Evolutionary conservation across 92 coral and sea anemone species (phyloP).

Genomic region (Porites lobata): DNA sequence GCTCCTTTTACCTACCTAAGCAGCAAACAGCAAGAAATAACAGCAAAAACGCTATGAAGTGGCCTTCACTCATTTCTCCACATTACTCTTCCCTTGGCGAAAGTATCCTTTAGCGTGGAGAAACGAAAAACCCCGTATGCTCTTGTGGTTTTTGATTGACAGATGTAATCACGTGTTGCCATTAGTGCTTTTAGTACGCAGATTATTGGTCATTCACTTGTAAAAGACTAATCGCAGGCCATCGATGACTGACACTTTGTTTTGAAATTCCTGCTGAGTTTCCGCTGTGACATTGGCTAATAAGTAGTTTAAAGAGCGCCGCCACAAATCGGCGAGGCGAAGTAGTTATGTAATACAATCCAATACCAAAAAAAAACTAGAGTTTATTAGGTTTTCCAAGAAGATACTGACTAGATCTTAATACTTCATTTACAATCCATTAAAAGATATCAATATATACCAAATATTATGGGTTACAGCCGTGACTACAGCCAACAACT

Average conservation of each 20-base stretch:
- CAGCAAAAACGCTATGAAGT: conserved; percentile 33
- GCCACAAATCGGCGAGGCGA: not conserved
- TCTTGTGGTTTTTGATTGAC: conserved; percentile 70
- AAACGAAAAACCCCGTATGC: conserved; percentile 74
- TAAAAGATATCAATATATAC: no score
- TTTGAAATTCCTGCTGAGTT: conserved; percentile 15
- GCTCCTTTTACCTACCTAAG: conserved; percentile 48
- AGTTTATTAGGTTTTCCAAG: no score
- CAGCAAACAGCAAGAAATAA: conserved; percentile 24
- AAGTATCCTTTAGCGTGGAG: conserved; percentile 25
- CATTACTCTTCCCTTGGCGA: conserved; percentile 31
- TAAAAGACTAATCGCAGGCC: conserved; percentile 56
- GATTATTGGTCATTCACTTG: conserved; percentile 62
- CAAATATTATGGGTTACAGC: no score
- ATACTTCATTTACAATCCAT: no score
- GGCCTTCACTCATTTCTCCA: conserved; percentile 34
- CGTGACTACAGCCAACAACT: no score
- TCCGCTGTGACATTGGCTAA: conserved; percentile 20
- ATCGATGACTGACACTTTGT: conserved; percentile 66
- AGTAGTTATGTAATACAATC: no score
- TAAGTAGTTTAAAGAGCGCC: conserved; percentile 21
- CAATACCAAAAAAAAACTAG: no score
- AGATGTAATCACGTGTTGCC: conserved; percentile 74
- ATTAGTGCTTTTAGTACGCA: conserved; percentile 48
- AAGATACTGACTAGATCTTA: no score